Evolutionary conservation across 2,113 vertebrate genomes (phyloP), one percentile per base, ranked within the genome.

Genomic region (Chionodraco myersi): DNA sequence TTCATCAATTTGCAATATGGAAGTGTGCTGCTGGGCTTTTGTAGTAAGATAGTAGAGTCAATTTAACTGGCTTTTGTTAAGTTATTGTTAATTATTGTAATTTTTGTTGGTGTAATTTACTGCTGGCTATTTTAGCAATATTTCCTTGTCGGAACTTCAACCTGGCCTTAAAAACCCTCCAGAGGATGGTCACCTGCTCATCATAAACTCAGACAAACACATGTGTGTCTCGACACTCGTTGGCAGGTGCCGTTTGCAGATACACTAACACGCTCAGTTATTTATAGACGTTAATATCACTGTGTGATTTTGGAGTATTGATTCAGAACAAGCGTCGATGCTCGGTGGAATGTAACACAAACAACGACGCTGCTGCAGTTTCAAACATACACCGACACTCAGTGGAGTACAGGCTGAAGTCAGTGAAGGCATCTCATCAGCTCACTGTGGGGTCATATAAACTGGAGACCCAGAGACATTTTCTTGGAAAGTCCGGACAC

Each of bases 301-400:
- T 77, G 89, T 89, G 84, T 64, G 75, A 75, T 90, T 84, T 87
- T 81, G 89, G 87, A 86, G 69, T 82, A 86, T 88, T 56, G 53
- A 70, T 80, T 85, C 72, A 5, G 76, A 79, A 44, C 72, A 64
- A 69, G 74, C 41, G 68, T 62, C 63, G 36, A 74, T 66, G 72
- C 74, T 80, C 63, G 62, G 62, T 21, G 82, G 85, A 81, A 89
- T 88, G 80, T 86, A 81, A 89, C 61, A 10, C 59, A 80, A 75
- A 80, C 80, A 58, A 16, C 58, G 21, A 79, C 75, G 67, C 74
- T 71, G 80, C 81, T 75, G 80, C 78, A 53, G 74, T 73, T 72
- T 83, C 53, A 54, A 36, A 69, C 74, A 64, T 34, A 70, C 56
- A 14, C 58, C 8, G 36, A 90, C 74, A 73, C 77, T 58, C 52